These are phyloP conservation scores for Pristionchus mayeri DNA, from an alignment of 2,888 invertebrate genomes.

Conservation along the genomic window DNA sequence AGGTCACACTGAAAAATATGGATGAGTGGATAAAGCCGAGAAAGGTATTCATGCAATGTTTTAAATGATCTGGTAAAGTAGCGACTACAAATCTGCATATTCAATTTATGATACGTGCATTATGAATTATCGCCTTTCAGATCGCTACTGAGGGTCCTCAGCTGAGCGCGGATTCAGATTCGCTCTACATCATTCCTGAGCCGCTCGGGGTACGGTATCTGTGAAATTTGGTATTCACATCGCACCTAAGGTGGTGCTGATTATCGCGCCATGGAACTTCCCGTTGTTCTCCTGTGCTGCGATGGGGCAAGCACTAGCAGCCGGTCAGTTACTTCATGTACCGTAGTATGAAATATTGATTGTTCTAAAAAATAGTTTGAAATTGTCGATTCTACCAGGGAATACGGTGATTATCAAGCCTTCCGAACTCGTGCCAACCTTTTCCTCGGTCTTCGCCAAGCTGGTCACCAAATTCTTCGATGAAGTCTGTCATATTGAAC, in stretches of 20 bases:
- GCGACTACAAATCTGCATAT: too few species aligned
- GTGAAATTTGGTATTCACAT: neutral
- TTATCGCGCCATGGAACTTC: conserved; percentile 50
- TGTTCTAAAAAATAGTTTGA: too few species aligned
- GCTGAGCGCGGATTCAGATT: neutral
- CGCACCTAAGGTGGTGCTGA: neutral
- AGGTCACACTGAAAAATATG: neutral
- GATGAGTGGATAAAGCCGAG: conserved; percentile 31
- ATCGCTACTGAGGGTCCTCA: neutral
- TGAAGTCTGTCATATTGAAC: conserved; percentile 54
- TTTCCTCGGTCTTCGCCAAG: conserved; percentile 84
- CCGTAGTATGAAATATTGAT: too few species aligned
- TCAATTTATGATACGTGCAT: too few species aligned
- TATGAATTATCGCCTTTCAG: too few species aligned
- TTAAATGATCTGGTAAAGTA: neutral
- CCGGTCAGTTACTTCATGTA: conserved; percentile 9
- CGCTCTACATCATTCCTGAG: conserved; percentile 30
- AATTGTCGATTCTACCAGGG: too few species aligned
- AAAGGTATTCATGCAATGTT: neutral
- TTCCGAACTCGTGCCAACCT: conserved; percentile 87
- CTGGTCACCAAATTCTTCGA: conserved; percentile 87
- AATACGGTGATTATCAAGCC: conserved; percentile 93
- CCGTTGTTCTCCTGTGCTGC: conserved; percentile 6
- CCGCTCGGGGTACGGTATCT: conserved; percentile 40
- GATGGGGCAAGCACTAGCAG: conserved; percentile 42